phyloP scores from a whole-genome alignment of 1,140 invertebrate genomes.

The Ladona fulva region DNA sequence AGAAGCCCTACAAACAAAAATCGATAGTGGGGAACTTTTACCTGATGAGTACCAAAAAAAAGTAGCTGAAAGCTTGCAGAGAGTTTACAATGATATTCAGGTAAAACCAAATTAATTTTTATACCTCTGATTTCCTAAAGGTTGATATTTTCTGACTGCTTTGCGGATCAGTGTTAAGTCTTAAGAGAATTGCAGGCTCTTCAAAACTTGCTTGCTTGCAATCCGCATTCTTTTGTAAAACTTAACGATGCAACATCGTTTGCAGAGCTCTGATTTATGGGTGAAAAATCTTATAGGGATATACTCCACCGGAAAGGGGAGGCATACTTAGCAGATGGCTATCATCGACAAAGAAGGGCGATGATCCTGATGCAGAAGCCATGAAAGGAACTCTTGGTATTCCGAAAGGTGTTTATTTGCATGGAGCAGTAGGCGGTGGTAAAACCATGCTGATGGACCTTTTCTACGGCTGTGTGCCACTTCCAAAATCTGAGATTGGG shows the following conservation, averaged over 20 bases:
- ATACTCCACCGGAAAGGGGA: slow-evolving; percentile 46
- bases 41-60: slow-evolving; percentile 60
- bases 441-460: slow-evolving; percentile 99
- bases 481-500: background rate
- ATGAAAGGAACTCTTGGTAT: slow-evolving; percentile 39
- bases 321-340: slow-evolving; percentile 38
- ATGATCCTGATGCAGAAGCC: slow-evolving; percentile 32
- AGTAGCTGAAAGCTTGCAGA: slow-evolving; percentile 57
- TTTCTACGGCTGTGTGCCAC: slow-evolving; percentile 65
- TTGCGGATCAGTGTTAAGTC: too few relatives aligned
- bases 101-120: background rate
- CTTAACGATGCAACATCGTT: too few relatives aligned
- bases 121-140: too few relatives aligned
- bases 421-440: slow-evolving; percentile 82
- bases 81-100: slow-evolving; percentile 54
- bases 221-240: too few relatives aligned
- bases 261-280: too few relatives aligned
- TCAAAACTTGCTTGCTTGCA: too few relatives aligned
- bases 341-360: slow-evolving; percentile 26
- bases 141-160: too few relatives aligned
- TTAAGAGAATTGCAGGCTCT: too few relatives aligned
- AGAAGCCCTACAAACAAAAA: slow-evolving; percentile 44
- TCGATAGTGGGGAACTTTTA: slow-evolving; percentile 49
- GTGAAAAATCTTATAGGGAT: background rate
- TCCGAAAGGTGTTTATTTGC: slow-evolving; percentile 71